Conservation (phyloP, 1,140 invertebrate genomes). For the Lysiphlebus fabarum region DNA sequence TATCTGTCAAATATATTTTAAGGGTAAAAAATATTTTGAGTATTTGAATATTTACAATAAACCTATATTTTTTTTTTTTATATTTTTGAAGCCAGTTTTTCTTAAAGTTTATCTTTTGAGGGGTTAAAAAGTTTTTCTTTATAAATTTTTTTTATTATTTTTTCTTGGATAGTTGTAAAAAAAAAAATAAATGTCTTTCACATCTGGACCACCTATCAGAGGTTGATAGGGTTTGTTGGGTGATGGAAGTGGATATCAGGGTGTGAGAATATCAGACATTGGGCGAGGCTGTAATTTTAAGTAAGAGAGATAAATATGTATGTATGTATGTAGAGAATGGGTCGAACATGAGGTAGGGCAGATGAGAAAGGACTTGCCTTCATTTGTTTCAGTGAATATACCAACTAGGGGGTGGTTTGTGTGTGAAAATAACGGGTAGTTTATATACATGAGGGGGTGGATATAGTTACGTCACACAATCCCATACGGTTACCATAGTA, state of each 20-base stretch:
- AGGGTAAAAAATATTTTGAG: too few relatives aligned
- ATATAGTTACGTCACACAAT: slow-evolving; percentile 54
- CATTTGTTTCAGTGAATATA: slow-evolving; percentile 55
- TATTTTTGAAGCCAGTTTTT: too few relatives aligned
- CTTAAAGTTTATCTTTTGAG: too few relatives aligned
- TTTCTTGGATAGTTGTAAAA: neutral
- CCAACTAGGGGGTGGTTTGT: slow-evolving; percentile 14
- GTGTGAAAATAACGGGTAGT: too few relatives aligned
- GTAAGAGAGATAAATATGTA: neutral
- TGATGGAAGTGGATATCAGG: slow-evolving; percentile 17
- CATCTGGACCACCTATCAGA: slow-evolving; percentile 34
- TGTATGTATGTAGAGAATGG: slow-evolving; percentile 11
- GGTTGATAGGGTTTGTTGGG: slow-evolving; percentile 22
- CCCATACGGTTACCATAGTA: slow-evolving; percentile 48
- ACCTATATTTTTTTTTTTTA: too few relatives aligned
- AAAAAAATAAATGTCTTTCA: neutral
- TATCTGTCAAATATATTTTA: too few relatives aligned
- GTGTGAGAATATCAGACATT: neutral
- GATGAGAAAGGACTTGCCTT: slow-evolving; percentile 50
- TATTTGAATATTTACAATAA: too few relatives aligned
- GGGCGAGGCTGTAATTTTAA: neutral
- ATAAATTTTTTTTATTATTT: too few relatives aligned
- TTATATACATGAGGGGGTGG: slow-evolving; percentile 28
- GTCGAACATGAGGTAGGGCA: slow-evolving; percentile 12
- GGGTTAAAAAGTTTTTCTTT: too few relatives aligned